Percentiles rank a stretch among this genome's conserved stretches.
These are phyloP conservation scores for Druon quercuslanigerum DNA, from an alignment of 1,140 invertebrate species.

Conservation along the genomic window DNA sequence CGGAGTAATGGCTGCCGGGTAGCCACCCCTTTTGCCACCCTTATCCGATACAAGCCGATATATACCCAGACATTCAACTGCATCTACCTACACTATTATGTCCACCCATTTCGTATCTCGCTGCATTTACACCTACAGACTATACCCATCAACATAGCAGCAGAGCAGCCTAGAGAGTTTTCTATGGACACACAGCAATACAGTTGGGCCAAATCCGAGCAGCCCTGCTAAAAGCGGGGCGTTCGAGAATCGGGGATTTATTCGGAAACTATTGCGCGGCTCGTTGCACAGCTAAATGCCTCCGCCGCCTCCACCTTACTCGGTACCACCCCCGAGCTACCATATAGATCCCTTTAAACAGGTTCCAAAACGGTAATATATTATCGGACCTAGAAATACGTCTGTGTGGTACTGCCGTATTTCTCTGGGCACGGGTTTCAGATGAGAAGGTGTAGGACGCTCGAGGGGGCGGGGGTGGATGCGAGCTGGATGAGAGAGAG, in stretches of 20 bases:
- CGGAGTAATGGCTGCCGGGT: constrained; percentile 70
- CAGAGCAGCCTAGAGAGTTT: constrained; percentile 33
- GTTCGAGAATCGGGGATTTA: constrained; percentile 72
- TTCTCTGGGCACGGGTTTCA: constrained; percentile 65
- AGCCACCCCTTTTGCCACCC: constrained; percentile 48
- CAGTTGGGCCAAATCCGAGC: constrained; percentile 66
- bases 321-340: constrained; percentile 50
- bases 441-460: constrained; percentile 53
- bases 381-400: constrained; percentile 61
- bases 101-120: too few relatives aligned
- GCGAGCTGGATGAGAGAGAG: not conserved
- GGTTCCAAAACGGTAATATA: constrained; percentile 72
- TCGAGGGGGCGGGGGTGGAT: constrained; percentile 37
- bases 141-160: too few relatives aligned
- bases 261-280: constrained; percentile 73
- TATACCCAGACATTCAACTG: constrained; percentile 37
- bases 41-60: constrained; percentile 55
- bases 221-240: constrained; percentile 60
- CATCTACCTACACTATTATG: too few relatives aligned
- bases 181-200: constrained; percentile 45
- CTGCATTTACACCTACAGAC: too few relatives aligned
- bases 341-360: constrained; percentile 50
- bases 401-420: constrained; percentile 64
- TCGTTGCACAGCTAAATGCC: constrained; percentile 63
- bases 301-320: constrained; percentile 52